Conservation (phyloP, 1,140 invertebrate genomes). For the Drosophila baimaii region DNA sequence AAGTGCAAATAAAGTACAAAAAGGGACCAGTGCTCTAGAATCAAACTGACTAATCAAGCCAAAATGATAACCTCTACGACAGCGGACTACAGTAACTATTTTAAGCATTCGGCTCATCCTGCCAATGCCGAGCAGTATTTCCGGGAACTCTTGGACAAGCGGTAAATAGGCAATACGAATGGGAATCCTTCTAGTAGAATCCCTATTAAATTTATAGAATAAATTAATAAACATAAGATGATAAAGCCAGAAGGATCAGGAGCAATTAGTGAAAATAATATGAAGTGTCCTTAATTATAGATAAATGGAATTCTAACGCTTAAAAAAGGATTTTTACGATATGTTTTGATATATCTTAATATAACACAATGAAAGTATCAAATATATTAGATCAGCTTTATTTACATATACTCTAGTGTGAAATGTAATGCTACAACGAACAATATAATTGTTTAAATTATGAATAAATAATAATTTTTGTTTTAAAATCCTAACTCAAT, state of each 20-base stretch:
- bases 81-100: conserved; percentile 75
- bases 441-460: too few species aligned
- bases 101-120: conserved; percentile 75
- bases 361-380: too few species aligned
- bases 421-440: too few species aligned
- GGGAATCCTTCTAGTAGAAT: background rate
- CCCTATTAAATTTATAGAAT: too few species aligned
- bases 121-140: conserved; percentile 81
- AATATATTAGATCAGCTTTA: too few species aligned
- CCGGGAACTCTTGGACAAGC: conserved; percentile 65
- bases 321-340: too few species aligned
- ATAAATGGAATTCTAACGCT: background rate
- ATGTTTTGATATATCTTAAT: background rate
- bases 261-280: background rate
- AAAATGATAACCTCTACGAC: conserved; percentile 76
- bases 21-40: background rate
- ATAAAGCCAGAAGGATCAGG: too few species aligned
- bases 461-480: too few species aligned
- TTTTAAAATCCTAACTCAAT: too few species aligned
- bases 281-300: background rate
- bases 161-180: conserved; percentile 43
- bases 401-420: too few species aligned
- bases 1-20: conserved; percentile 1
- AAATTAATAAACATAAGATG: too few species aligned
- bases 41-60: conserved; percentile 25